Base-by-base conservation (phyloP, 1,140 invertebrate species). In the Dryas iulia region DNA sequence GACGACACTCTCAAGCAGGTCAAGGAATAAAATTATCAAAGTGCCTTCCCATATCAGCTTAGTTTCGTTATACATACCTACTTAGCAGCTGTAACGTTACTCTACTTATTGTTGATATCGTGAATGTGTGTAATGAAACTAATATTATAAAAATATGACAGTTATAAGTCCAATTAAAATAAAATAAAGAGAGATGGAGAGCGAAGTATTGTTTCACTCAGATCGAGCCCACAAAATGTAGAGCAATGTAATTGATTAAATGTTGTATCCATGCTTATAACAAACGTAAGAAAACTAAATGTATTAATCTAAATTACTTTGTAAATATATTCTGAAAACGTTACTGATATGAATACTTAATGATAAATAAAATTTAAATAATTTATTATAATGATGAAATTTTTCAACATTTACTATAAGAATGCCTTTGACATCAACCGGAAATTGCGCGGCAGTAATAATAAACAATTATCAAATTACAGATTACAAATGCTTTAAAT, bases 11-110 rank as follows among this genome's bases (percentile, higher is more conserved):
- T 67, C 68, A 78, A 73, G 39, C 70, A 68, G 76, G 78, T 78
- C 78, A 80, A 78, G 78, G 78, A 59, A 59, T 63, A 53, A 71
- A 65, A 56, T 61, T 69, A 75, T 73, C 63, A 61, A 30, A 52
- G 31, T 53, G 60, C 30, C 56, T 64, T 59, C 59, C 60, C 14
- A 39, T 71, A 66, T 58, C 58, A 62, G 18, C n/a, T 62, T 14
- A 18, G 25, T 52, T 52, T 21, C 25, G 26, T 58, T 30, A 30
- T 28, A 47, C 10, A 47, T 21, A 47, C 18, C 14, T 47, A 47
- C 21, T 39, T 18, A 12, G 1, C 6, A 39, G n/a, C 39, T 21
- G 6, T 47, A 47, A 21, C 18, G 18, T 18, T 47, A 47, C 1
- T 47, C 7, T 47, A 21, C 14, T 39, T 39, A n/a, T 5, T 39